phyloP scores from a whole-genome alignment of 2,113 vertebrate genomes.

The Prochilodus magdalenae region DNA sequence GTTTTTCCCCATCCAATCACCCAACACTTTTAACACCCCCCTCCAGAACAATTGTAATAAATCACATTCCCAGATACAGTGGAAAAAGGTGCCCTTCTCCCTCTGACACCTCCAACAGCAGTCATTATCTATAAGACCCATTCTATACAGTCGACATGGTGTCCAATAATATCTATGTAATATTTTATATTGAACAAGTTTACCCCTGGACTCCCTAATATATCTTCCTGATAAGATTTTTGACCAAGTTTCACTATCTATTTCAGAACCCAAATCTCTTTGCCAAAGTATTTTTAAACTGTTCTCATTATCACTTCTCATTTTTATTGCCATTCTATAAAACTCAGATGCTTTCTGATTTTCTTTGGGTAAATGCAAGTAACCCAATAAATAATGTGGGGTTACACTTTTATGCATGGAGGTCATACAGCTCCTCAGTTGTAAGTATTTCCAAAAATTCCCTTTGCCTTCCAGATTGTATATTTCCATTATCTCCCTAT shows the following conservation, averaged over 20 bases:
- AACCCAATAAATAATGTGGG: no score
- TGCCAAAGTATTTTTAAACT: slow-evolving; percentile 23
- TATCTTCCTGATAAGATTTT: not conserved
- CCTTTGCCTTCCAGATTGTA: not conserved
- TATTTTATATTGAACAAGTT: slow-evolving; percentile 26
- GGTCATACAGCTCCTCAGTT: not conserved
- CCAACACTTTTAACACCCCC: no score
- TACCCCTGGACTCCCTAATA: slow-evolving; percentile 22
- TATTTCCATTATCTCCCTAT: not conserved
- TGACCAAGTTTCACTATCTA: not conserved
- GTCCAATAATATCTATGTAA: slow-evolving; percentile 10
- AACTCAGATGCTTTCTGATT: not conserved
- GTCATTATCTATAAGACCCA: slow-evolving; percentile 2
- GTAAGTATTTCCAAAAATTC: no score
- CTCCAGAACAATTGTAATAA: no score
- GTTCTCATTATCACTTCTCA: not conserved
- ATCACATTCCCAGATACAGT: no score
- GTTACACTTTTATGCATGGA: no score
- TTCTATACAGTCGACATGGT: slow-evolving; percentile 3
- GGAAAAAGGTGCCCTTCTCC: no score
- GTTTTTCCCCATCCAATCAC: no score
- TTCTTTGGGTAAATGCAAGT: no score
- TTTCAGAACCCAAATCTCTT: slow-evolving; percentile 12
- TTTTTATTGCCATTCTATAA: not conserved
- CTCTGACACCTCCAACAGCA: not conserved